Evolutionary conservation across 1,140 invertebrate species (phyloP).

Genomic region (Drosophila tsacasi): DNA sequence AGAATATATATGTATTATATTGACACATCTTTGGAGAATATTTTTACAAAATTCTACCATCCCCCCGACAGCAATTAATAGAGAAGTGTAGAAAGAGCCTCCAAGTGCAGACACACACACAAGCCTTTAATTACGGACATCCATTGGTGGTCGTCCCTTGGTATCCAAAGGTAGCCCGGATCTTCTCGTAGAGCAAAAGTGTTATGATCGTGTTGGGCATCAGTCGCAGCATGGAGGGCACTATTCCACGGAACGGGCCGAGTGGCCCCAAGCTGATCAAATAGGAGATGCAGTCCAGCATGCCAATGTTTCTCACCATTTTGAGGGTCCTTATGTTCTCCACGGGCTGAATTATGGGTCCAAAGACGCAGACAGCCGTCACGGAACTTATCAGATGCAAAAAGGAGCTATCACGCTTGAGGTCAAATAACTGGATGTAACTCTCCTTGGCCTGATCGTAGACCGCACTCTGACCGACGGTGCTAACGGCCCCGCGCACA

Average conservation of each 20-base stretch:
- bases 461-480: slow-evolving; percentile 54
- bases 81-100: not conserved
- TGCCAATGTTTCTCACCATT: slow-evolving; percentile 17
- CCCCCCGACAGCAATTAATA: not conserved
- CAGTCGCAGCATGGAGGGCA: slow-evolving; percentile 43
- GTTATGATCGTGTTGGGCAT: slow-evolving; percentile 56
- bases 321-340: slow-evolving; percentile 55
- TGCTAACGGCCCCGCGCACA: slow-evolving; percentile 9
- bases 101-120: not conserved
- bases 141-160: not conserved
- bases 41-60: not conserved
- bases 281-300: not conserved
- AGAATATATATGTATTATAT: not conserved
- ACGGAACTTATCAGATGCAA: slow-evolving; percentile 56
- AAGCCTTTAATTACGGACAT: not conserved
- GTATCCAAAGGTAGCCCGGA: slow-evolving; percentile 59
- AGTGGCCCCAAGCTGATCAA: slow-evolving; percentile 45
- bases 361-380: slow-evolving; percentile 42
- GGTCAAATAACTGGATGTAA: slow-evolving; percentile 8
- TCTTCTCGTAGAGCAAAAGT: slow-evolving; percentile 58
- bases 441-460: slow-evolving; percentile 61
- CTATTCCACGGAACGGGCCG: slow-evolving; percentile 57
- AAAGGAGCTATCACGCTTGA: slow-evolving; percentile 32
- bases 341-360: slow-evolving; percentile 52
- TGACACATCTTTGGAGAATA: not conserved